phyloP scores from a whole-genome alignment of 2,113 vertebrate species.

The Pagrus major region DNA sequence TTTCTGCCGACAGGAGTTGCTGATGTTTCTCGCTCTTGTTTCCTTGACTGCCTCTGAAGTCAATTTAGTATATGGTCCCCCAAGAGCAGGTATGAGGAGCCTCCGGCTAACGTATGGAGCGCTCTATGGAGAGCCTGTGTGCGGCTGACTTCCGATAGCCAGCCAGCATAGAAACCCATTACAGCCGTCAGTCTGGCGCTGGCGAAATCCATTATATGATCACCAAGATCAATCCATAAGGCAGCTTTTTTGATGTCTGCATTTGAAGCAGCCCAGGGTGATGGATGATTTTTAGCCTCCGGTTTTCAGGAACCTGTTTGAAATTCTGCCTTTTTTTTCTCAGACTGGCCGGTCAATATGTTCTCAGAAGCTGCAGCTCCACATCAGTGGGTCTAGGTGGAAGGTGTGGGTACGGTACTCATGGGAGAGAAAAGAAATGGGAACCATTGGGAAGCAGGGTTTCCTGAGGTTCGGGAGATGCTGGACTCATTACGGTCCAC shows the following conservation, averaged over 20 bases:
- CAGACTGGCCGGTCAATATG: slow-evolving; percentile 63
- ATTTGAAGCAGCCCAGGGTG: slow-evolving; percentile 75
- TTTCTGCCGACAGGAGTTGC: slow-evolving; percentile 39
- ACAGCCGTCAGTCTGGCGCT: slow-evolving; percentile 65
- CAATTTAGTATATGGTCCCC: slow-evolving; percentile 62
- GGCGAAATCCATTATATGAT: slow-evolving; percentile 79
- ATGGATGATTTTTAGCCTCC: slow-evolving; percentile 78
- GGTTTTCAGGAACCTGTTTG: slow-evolving; percentile 75
- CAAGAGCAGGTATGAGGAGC: slow-evolving; percentile 55
- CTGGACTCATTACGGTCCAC: slow-evolving; percentile 41
- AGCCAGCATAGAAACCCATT: slow-evolving; percentile 71
- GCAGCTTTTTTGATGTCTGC: slow-evolving; percentile 79
- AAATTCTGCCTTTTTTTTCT: slow-evolving; percentile 70
- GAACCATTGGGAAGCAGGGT: neutral
- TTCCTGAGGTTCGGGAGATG: slow-evolving; percentile 28
- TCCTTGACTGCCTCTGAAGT: slow-evolving; percentile 65
- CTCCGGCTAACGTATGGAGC: slow-evolving; percentile 65
- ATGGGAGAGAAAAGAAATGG: slow-evolving; percentile 24
- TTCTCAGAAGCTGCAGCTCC: slow-evolving; percentile 55
- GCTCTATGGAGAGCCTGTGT: slow-evolving; percentile 48
- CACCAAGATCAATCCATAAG: slow-evolving; percentile 78
- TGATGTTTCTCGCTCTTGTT: slow-evolving; percentile 59
- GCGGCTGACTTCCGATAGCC: slow-evolving; percentile 65
- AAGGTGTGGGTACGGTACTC: neutral
- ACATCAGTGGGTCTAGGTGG: slow-evolving; percentile 30